Evolutionary conservation across 1,140 invertebrate species (phyloP).

Genomic region (Fopius arisanus): DNA sequence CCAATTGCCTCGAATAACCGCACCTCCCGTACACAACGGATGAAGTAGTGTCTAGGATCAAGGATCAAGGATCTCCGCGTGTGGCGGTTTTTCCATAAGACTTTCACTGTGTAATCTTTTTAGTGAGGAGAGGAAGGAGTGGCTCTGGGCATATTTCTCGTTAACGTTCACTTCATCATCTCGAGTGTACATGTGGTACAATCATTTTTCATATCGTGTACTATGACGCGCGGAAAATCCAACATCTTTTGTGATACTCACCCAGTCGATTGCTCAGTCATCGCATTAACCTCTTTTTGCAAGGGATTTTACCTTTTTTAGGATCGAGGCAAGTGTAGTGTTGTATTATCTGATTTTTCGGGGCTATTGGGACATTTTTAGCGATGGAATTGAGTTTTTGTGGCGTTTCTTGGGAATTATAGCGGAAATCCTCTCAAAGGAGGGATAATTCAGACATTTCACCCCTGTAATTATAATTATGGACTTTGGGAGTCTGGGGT

Average conservation of each 20-base stretch:
- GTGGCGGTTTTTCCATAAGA: conserved; percentile 23
- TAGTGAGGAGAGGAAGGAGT: conserved; percentile 20
- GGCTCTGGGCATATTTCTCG: conserved; percentile 10
- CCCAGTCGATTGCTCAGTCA: not conserved
- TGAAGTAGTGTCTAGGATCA: conserved; percentile 36
- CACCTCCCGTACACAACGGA: not conserved
- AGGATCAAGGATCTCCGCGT: conserved; percentile 43
- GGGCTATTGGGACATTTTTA: no score
- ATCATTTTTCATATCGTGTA: conserved; percentile 2
- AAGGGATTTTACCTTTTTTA: no score
- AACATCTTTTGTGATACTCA: not conserved
- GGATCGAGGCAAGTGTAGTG: no score
- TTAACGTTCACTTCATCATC: conserved; percentile 18
- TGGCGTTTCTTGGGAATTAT: no score
- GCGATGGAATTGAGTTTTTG: no score
- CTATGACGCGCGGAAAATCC: not conserved
- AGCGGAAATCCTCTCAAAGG: no score
- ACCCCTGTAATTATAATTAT: no score
- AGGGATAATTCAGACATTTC: no score
- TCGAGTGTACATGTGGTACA: not conserved
- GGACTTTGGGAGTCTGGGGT: no score
- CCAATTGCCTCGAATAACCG: not conserved
- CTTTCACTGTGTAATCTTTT: conserved; percentile 24
- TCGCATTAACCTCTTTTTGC: not conserved
- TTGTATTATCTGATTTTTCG: no score